A percentile compares a stretch with the other conserved stretches of the same genome.
These are phyloP conservation scores for Sphinx pinastri DNA, from an alignment of 2,888 invertebrate genomes.

Conservation along the genomic window DNA sequence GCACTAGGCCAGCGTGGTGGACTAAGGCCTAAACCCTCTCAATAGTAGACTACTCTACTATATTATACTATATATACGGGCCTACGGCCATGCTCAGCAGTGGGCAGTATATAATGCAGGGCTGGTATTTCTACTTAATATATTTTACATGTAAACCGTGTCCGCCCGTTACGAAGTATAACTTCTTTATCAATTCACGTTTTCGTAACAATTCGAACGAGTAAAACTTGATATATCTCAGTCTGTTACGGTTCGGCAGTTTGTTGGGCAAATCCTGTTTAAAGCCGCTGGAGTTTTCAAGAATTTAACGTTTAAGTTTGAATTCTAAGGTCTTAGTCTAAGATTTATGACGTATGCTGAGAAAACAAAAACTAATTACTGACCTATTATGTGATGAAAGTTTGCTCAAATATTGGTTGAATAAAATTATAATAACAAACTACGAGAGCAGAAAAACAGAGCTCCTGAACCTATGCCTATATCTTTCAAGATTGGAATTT, in stretches of 20 bases:
- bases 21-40: too few relatives aligned
- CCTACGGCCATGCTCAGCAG: too few relatives aligned
- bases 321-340: not conserved
- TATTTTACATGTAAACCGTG: not conserved
- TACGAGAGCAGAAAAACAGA: not conserved
- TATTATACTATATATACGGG: too few relatives aligned
- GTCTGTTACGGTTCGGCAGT: slow-evolving; percentile 10
- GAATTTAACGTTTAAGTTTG: not conserved
- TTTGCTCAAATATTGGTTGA: not conserved
- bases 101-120: too few relatives aligned
- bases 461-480: too few relatives aligned
- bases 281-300: not conserved
- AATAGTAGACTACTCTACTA: too few relatives aligned
- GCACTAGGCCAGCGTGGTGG: too few relatives aligned
- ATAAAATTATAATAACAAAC: not conserved
- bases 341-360: too few relatives aligned
- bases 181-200: slow-evolving; percentile 6
- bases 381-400: not conserved
- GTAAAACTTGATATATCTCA: slow-evolving; percentile 2
- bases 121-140: too few relatives aligned
- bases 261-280: not conserved
- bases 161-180: not conserved
- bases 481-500: too few relatives aligned
- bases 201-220: not conserved
- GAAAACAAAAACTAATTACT: not conserved